These are phyloP conservation scores for Labrus mixtus DNA, from an alignment of 2,113 vertebrate species.

Conservation along the genomic window DNA sequence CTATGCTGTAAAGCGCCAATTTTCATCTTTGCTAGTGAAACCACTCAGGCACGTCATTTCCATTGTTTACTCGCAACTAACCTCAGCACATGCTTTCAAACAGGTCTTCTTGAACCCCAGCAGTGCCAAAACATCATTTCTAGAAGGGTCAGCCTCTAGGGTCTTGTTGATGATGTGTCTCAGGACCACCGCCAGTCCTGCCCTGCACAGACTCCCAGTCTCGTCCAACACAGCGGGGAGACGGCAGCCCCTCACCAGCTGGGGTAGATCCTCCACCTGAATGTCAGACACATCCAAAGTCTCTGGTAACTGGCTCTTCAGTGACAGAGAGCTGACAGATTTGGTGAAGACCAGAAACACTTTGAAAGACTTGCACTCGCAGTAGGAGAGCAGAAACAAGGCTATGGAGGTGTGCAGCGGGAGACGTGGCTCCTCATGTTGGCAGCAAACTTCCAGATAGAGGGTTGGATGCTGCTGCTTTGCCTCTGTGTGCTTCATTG, in stretches of 20 bases:
- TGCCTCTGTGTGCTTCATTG: slow-evolving; percentile 83
- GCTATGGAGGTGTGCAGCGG: slow-evolving; percentile 92
- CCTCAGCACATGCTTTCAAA: slow-evolving; percentile 98
- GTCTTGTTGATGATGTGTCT: slow-evolving; percentile 90
- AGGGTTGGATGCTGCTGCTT: slow-evolving; percentile 80
- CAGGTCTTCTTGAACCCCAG: slow-evolving; percentile 98
- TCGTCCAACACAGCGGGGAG: slow-evolving; percentile 88
- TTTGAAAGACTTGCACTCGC: slow-evolving; percentile 89
- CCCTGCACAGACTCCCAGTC: slow-evolving; percentile 88
- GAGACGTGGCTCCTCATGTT: slow-evolving; percentile 78
- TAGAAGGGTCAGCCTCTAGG: slow-evolving; percentile 82
- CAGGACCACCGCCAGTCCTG: slow-evolving; percentile 94
- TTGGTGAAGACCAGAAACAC: slow-evolving; percentile 84
- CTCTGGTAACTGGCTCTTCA: slow-evolving; percentile 65
- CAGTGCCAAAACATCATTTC: slow-evolving; percentile 87
- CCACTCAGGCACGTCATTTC: neutral
- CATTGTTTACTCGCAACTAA: slow-evolving; percentile 70
- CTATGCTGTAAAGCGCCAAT: too few species aligned
- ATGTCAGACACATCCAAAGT: slow-evolving; percentile 77
- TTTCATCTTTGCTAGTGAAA: neutral
- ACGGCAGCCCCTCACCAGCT: slow-evolving; percentile 87
- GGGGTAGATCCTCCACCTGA: slow-evolving; percentile 82
- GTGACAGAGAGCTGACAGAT: slow-evolving; percentile 47
- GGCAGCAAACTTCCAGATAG: slow-evolving; percentile 85
- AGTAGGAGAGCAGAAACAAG: slow-evolving; percentile 94